Base-by-base conservation (phyloP, 2,113 vertebrate genomes). In the Dissostichus mawsoni region DNA sequence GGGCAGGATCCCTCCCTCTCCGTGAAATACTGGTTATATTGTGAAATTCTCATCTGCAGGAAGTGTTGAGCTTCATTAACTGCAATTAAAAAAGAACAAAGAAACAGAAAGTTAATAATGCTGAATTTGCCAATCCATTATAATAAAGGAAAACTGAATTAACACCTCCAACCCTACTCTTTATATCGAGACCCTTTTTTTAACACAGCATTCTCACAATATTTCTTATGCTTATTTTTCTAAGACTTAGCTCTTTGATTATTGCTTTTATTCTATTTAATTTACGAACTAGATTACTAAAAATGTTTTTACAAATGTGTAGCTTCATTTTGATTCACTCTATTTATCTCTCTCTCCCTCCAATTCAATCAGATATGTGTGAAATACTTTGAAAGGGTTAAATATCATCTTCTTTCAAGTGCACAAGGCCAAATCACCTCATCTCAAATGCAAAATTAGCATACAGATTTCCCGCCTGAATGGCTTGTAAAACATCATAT, bases 351-450 rank as follows among this genome's bases (percentile, higher is more conserved):
- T 41, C 36, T 5, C 36, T 41, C 36, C 8, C 36, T 41, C 36
- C 55, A 20, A 17, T 51, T 75, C 11, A 61, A 25, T 51, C 25
- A 57, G 20, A 58, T 64, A 3, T 72, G 7, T 20, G 17, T 55
- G 18, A 13, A 14, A 25, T 5, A 63, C 73, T 17, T 50, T 2
- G n/a, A 82, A 74, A 80, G 53, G 52, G 73, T 87, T 80, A 72
- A 82, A 33, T 76, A 2, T 41, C 47, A 64, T 41, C 52, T 79
- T 63, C 29, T 78, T 79, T 74, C 68, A 74, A 48, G 61, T 63
- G 67, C 78, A 84, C 82, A 81, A 84, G 76, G 57, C 72, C 57
- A 80, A 78, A 84, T 82, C 59, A 84, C 58, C 50, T 83, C 55
- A 76, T 80, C 69, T 82, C 47, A 52, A 74, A 83, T 81, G 61